Percentiles rank a stretch among this genome's conserved stretches.
Conservation (phyloP, 1,140 invertebrate species). For the Eupeodes corollae region DNA sequence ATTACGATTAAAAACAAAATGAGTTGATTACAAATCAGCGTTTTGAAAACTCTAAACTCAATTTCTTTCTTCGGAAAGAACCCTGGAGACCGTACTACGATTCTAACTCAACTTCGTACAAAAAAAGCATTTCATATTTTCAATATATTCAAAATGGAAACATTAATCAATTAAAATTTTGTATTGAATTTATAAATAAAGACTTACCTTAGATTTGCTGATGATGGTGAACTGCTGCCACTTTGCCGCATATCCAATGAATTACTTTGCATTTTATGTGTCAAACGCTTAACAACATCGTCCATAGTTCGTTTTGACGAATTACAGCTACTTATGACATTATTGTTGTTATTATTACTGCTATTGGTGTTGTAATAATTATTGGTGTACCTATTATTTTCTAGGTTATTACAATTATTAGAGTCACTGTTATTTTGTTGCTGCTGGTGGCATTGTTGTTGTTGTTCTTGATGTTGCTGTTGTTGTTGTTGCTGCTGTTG, state of each 20-base stretch:
- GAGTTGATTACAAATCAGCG: too few relatives aligned
- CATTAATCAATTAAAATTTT: too few relatives aligned
- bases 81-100: too few relatives aligned
- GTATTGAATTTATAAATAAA: not conserved
- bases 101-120: too few relatives aligned
- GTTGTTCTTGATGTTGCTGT: not conserved
- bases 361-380: not conserved
- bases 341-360: not conserved
- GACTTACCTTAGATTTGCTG: not conserved
- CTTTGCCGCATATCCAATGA: slow-evolving; percentile 1
- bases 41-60: too few relatives aligned
- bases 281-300: slow-evolving; percentile 71
- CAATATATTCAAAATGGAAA: too few relatives aligned
- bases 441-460: too few relatives aligned
- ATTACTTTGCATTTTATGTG: slow-evolving; percentile 57
- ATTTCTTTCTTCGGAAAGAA: too few relatives aligned
- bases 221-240: not conserved
- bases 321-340: slow-evolving; percentile 32
- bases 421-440: not conserved
- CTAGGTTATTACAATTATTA: not conserved
- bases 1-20: too few relatives aligned
- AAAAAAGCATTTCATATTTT: too few relatives aligned
- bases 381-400: too few relatives aligned
- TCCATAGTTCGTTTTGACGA: slow-evolving; percentile 64
- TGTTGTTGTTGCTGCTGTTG: not conserved